A percentile compares a stretch with the other conserved stretches of the same genome.
phyloP scores from a whole-genome alignment of 2,797 vertebrate species.

The Chloroceryle amazona region DNA sequence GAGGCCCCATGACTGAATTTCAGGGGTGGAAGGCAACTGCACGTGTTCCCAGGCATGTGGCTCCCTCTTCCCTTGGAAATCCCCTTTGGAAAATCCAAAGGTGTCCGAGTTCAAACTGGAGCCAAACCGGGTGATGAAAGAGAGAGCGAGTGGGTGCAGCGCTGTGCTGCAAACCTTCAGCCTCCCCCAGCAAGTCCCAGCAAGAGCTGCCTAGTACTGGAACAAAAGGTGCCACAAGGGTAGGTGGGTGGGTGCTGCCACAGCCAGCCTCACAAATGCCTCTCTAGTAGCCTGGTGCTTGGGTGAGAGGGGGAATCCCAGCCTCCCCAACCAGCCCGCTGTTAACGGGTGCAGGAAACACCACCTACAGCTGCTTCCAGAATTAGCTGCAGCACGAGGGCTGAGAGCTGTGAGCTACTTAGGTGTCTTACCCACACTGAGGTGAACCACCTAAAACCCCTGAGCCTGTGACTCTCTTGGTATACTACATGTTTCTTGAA shows the following conservation, averaged over 20 bases:
- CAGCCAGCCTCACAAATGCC: background rate
- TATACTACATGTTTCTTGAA: slow-evolving; percentile 16
- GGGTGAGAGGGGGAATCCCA: slow-evolving; percentile 37
- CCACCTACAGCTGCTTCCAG: slow-evolving; percentile 12
- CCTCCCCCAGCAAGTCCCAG: background rate
- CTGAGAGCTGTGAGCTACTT: background rate
- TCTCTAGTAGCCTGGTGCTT: background rate
- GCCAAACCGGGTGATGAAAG: background rate
- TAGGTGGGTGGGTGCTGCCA: background rate
- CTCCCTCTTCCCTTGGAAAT: slow-evolving; percentile 4
- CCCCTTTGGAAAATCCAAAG: slow-evolving; percentile 38
- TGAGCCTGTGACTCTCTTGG: background rate
- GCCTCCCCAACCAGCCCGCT: rapidly evolving
- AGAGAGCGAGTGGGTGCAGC: rapidly evolving
- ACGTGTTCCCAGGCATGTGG: rapidly evolving
- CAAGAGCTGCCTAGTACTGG: background rate
- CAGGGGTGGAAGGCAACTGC: background rate
- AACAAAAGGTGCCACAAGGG: background rate
- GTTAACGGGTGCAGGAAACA: background rate
- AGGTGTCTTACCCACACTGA: background rate
- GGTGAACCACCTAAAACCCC: background rate
- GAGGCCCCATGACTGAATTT: background rate
- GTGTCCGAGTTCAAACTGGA: background rate
- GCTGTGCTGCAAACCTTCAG: background rate
- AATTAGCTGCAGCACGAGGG: slow-evolving; percentile 27